A percentile compares a stretch with the other conserved stretches of the same genome.
phyloP scores from a whole-genome alignment of 2,888 invertebrate species.

The Chouioia cunea region DNA sequence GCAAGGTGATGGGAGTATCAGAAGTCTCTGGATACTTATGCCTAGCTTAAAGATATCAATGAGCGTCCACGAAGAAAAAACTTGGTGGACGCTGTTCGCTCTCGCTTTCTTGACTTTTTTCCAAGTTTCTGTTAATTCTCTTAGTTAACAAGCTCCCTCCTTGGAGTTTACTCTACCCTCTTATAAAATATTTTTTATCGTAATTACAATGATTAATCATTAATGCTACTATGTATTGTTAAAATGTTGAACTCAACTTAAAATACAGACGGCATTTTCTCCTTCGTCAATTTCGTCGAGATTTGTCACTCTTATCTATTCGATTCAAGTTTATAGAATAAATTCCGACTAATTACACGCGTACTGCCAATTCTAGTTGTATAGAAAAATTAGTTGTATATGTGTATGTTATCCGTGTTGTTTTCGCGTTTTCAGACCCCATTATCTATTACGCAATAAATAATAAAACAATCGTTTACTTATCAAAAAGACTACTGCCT shows the following conservation, averaged over 20 bases:
- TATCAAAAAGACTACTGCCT: neutral
- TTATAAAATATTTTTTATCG: slow-evolving; percentile 65
- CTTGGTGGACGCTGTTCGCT: slow-evolving; percentile 45
- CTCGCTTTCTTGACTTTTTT: slow-evolving; percentile 43
- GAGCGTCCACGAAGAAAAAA: slow-evolving; percentile 58
- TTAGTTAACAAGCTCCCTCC: slow-evolving; percentile 36
- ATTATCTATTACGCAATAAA: slow-evolving; percentile 12
- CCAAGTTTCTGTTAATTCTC: slow-evolving; percentile 30
- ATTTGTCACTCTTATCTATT: slow-evolving; percentile 20
- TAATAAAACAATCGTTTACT: slow-evolving; percentile 1
- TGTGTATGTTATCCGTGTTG: slow-evolving; percentile 9
- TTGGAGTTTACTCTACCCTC: slow-evolving; percentile 58
- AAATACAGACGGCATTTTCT: slow-evolving; percentile 55
- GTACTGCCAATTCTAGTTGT: slow-evolving; percentile 3
- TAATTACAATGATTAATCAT: slow-evolving; percentile 56
- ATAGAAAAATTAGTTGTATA: slow-evolving; percentile 2
- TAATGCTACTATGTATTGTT: slow-evolving; percentile 48
- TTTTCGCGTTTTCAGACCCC: slow-evolving; percentile 3
- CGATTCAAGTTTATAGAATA: slow-evolving; percentile 1
- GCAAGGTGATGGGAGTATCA: slow-evolving; percentile 14
- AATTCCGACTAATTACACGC: slow-evolving; percentile 5
- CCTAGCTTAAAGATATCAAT: slow-evolving; percentile 57
- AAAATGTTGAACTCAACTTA: slow-evolving; percentile 51
- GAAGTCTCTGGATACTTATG: slow-evolving; percentile 57
- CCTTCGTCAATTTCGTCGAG: slow-evolving; percentile 29